phyloP scores from a whole-genome alignment of 1,140 invertebrate genomes.

The Lerema accius region DNA sequence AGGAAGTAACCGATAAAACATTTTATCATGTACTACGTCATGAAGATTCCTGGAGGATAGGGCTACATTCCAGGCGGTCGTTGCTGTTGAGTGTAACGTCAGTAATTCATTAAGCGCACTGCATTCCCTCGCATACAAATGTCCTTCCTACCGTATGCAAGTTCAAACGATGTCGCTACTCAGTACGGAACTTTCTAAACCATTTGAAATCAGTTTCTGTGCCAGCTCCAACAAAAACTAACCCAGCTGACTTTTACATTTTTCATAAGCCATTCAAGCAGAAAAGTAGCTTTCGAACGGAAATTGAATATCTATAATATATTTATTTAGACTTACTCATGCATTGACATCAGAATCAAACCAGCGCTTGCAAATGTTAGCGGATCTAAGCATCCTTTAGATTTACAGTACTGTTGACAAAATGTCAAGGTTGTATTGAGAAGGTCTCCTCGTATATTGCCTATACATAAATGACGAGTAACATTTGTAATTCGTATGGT shows the following conservation, averaged over 20 bases:
- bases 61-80: slow-evolving; percentile 48
- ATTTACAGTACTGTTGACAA: too few relatives aligned
- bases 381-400: too few relatives aligned
- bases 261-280: slow-evolving; percentile 23
- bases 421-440: too few relatives aligned
- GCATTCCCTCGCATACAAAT: slow-evolving; percentile 59
- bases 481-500: not conserved
- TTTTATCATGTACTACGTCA: slow-evolving; percentile 4
- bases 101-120: slow-evolving; percentile 57
- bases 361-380: too few relatives aligned
- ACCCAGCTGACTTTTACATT: slow-evolving; percentile 24
- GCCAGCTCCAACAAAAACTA: slow-evolving; percentile 27
- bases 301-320: slow-evolving; percentile 4
- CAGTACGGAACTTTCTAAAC: slow-evolving; percentile 36
- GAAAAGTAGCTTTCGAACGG: slow-evolving; percentile 19
- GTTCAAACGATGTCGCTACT: slow-evolving; percentile 17
- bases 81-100: slow-evolving; percentile 45
- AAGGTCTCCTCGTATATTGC: too few relatives aligned
- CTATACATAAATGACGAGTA: not conserved
- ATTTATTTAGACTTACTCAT: not conserved
- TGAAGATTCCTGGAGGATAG: slow-evolving; percentile 41
- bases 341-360: too few relatives aligned
- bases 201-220: slow-evolving; percentile 30
- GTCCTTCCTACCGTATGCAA: slow-evolving; percentile 42
- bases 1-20: slow-evolving; percentile 5